Evolutionary conservation across 2,888 invertebrate genomes (phyloP), one percentile per base, ranked within the genome.

Genomic region (Julus scanicus): DNA sequence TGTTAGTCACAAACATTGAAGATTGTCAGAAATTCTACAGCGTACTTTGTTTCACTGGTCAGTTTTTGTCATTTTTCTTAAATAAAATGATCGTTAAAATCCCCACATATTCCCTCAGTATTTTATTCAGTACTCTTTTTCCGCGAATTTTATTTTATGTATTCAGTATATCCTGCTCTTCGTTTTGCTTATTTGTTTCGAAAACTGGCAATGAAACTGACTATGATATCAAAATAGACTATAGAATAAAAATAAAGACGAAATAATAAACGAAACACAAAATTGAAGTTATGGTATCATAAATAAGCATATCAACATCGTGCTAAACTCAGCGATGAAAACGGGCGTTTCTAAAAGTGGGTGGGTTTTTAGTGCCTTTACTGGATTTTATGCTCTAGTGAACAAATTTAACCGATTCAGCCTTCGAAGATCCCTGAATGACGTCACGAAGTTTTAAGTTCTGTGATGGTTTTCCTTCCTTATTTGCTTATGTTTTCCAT

Each of bases 401-500:
- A 71, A 29, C 71, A 71, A 71, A 71, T 71, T 71, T 71, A 71
- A 71, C 29, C 20, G 71, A 71, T 71, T 57, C 71, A 71, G 71
- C 71, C 71, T 71, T 20, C 71, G 71, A 9, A 17, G n/a, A 17
- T 71, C 71, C 29, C 71, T 29, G 29, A 71, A 20, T 71, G 71
- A 71, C 71, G 71, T 71, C 71, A 71, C n/a, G 29, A 29, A 8
- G 53, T 2, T 29, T 29, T n/a, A 63, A 4, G 17, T n/a, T 4
- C 20, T 5, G 71, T 29, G 9, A 1, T 29, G 4, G 6, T 48
- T 29, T 71, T 71, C 71, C 71, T 29, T 71, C 29, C 71, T 29
- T 29, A 29, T 29, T 71, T 71, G 20, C 20, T 29, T 4, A 8
- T 71, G 71, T 1, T 17, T 4, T 71, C 1, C 71, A 8, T 29